phyloP scores from a whole-genome alignment of 2,888 invertebrate species.

The Alcis repandata region DNA sequence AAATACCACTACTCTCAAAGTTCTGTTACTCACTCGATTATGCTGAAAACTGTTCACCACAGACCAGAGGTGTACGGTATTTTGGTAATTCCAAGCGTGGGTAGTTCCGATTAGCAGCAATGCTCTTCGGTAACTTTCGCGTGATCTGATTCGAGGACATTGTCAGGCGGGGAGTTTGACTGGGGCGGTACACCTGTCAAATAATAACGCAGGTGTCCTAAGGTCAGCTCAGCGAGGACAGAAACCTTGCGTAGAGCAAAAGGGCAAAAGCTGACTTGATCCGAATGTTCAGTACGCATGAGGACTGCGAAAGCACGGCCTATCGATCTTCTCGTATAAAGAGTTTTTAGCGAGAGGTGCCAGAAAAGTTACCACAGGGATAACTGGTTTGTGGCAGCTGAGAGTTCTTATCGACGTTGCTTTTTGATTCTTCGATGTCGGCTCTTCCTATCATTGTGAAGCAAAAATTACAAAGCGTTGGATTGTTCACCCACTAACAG shows the following conservation, averaged over 20 bases:
- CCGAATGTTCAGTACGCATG: constrained; percentile 89
- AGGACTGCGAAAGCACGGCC: constrained; percentile 89
- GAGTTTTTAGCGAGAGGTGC: constrained; percentile 88
- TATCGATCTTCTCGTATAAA: constrained; percentile 88
- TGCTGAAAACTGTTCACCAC: constrained; percentile 48
- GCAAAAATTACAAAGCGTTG: constrained; percentile 90
- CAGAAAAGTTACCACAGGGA: constrained; percentile 91
- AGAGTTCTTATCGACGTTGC: constrained; percentile 89
- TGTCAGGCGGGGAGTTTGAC: constrained; percentile 89
- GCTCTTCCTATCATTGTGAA: constrained; percentile 92
- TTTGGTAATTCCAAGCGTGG: constrained; percentile 80
- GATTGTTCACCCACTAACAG: constrained; percentile 90
- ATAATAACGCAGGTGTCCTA: constrained; percentile 88
- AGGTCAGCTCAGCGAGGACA: constrained; percentile 88
- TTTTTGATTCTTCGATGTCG: constrained; percentile 91
- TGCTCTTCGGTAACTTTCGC: constrained; percentile 62
- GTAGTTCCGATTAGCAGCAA: constrained; percentile 81
- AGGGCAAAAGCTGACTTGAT: constrained; percentile 90
- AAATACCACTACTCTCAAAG: constrained; percentile 68
- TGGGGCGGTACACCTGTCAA: constrained; percentile 90
- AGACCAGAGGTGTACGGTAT: constrained; percentile 49
- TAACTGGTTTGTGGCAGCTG: constrained; percentile 89
- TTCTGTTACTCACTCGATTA: constrained; percentile 65
- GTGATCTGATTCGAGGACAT: constrained; percentile 86
- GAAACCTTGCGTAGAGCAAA: constrained; percentile 91